Evolutionary conservation across 1,140 invertebrate genomes (phyloP).

Genomic region (Littorina saxatilis): DNA sequence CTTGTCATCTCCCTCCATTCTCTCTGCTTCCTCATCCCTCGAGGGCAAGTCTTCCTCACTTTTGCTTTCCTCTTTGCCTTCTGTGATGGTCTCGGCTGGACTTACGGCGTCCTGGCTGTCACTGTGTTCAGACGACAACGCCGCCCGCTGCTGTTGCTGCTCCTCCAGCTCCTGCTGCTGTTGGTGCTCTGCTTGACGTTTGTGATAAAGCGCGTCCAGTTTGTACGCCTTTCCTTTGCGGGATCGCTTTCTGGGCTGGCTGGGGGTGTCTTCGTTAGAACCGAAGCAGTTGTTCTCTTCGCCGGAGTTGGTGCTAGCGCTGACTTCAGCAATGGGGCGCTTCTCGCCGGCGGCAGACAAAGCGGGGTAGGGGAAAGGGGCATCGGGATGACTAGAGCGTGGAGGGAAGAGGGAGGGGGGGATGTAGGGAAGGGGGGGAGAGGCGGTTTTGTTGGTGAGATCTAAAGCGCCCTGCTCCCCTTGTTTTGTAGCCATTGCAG

Average conservation of each 20-base stretch:
- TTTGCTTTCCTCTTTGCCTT: neutral
- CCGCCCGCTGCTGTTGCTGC: constrained; percentile 18
- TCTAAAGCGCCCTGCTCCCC: constrained; percentile 4
- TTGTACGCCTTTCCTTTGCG: constrained; percentile 89
- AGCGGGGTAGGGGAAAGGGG: neutral
- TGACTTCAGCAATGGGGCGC: neutral
- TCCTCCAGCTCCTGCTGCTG: constrained; percentile 44
- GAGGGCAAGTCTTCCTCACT: constrained; percentile 15
- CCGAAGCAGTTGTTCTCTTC: constrained; percentile 32
- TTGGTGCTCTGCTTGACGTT: constrained; percentile 73
- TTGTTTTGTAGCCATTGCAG: neutral
- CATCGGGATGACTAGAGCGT: neutral
- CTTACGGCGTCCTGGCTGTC: neutral
- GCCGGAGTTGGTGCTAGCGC: neutral
- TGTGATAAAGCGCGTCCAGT: constrained; percentile 80
- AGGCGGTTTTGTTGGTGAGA: constrained; percentile 5
- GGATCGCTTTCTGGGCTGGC: constrained; percentile 79
- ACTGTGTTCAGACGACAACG: neutral
- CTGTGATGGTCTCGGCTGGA: neutral
- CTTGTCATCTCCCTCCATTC: constrained; percentile 12
- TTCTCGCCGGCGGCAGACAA: constrained; percentile 37
- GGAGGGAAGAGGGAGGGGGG: neutral
- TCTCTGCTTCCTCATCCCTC: constrained; percentile 16
- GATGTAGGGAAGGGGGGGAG: neutral
- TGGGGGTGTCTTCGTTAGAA: constrained; percentile 45